Evolutionary conservation across 2,888 invertebrate species (phyloP).

Genomic region (Sthenelais limicola): DNA sequence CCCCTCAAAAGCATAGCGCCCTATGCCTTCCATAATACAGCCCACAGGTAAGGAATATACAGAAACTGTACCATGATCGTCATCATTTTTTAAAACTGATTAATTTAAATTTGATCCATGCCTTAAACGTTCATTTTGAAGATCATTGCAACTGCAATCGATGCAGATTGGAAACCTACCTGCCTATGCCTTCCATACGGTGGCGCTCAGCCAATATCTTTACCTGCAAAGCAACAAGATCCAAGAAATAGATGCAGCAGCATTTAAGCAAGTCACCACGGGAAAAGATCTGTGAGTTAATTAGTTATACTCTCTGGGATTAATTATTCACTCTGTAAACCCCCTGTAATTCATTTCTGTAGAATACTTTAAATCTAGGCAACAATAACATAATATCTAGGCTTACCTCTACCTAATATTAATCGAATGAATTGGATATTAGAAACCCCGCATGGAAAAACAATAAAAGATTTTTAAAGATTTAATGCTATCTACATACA

Average conservation of each 20-base stretch:
- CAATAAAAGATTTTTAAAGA: no score
- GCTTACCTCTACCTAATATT: no score
- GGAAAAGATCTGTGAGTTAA: conserved; percentile 44
- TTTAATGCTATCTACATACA: no score
- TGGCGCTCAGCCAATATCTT: conserved; percentile 46
- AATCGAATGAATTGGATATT: no score
- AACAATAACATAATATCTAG: neutral
- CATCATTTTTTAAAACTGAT: no score
- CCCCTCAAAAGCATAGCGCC: conserved; percentile 24
- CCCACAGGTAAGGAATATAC: conserved; percentile 23
- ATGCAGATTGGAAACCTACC: conserved; percentile 33
- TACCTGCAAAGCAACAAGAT: conserved; percentile 53
- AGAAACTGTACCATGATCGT: no score
- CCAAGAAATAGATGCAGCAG: conserved; percentile 40
- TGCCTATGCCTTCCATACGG: conserved; percentile 51
- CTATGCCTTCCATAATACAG: conserved; percentile 25
- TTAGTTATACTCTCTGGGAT: no score
- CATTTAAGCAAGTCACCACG: conserved; percentile 43
- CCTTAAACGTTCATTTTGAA: no score
- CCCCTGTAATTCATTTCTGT: neutral
- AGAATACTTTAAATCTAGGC: neutral
- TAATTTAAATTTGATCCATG: no score
- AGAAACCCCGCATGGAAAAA: no score
- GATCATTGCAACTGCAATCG: no score
- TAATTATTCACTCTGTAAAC: no score